Conservation (phyloP, 2,888 invertebrate genomes). For the Morpho helenor region DNA sequence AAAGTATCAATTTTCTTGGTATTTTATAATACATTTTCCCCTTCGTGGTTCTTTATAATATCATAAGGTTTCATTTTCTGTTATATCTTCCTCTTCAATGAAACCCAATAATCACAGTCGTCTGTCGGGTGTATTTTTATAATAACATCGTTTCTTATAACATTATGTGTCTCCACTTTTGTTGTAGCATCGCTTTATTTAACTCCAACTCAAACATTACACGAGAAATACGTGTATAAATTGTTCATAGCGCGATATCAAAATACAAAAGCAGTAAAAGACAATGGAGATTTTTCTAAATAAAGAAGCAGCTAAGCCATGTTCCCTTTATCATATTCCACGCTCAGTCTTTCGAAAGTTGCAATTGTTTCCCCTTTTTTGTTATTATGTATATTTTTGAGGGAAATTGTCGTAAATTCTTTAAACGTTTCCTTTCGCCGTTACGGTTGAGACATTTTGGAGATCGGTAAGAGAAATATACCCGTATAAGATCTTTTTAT, state of each 20-base stretch:
- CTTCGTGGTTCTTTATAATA: too few species aligned
- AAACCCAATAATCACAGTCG: conserved; percentile 1
- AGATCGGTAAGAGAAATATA: conserved; percentile 18
- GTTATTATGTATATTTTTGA: conserved; percentile 49
- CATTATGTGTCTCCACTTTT: too few species aligned
- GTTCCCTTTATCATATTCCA: conserved; percentile 20
- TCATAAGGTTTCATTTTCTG: too few species aligned
- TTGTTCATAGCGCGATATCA: conserved; percentile 5
- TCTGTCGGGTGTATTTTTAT: conserved; percentile 1
- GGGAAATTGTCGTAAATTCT: conserved; percentile 52
- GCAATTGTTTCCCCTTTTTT: conserved; percentile 35
- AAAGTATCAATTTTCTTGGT: too few species aligned
- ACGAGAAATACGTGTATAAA: neutral
- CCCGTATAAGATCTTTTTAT: conserved; percentile 20
- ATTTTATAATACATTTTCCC: too few species aligned
- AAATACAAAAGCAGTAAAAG: conserved; percentile 11
- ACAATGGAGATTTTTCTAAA: conserved; percentile 15
- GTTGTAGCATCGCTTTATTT: too few species aligned
- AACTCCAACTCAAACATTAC: neutral
- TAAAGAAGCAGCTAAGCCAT: conserved; percentile 12
- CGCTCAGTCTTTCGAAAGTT: conserved; percentile 26
- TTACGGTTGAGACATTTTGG: conserved; percentile 25
- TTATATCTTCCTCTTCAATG: too few species aligned
- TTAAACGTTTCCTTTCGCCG: conserved; percentile 47
- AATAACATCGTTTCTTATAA: neutral